These are phyloP conservation scores for Scolopax mira DNA, from an alignment of 2,113 vertebrate genomes.

Conservation along the genomic window DNA sequence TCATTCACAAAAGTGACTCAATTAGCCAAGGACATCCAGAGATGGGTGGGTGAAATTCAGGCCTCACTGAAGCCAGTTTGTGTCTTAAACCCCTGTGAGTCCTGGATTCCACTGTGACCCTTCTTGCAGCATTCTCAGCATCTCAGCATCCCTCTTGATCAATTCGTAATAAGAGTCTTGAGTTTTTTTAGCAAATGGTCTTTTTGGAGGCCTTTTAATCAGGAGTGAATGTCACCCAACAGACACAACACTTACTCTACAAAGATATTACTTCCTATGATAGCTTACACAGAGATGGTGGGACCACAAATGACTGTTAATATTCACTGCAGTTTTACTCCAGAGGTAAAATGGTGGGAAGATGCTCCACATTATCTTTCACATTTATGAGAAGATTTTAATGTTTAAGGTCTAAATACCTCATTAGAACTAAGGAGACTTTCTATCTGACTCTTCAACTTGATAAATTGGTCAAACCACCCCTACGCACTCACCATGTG, in stretches of 20 bases:
- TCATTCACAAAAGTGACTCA: not conserved
- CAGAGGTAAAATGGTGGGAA: conserved; percentile 14
- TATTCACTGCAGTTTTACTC: not conserved
- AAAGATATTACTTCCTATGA: not conserved
- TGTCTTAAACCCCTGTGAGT: not conserved
- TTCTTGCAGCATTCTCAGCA: not conserved
- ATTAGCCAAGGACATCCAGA: not conserved
- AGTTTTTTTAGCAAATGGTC: not conserved
- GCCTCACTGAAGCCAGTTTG: not conserved
- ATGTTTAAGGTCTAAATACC: not conserved
- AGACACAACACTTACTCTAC: not conserved
- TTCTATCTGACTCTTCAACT: conserved; percentile 35
- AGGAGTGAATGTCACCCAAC: not conserved
- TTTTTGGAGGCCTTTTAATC: not conserved
- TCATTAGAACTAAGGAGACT: not conserved
- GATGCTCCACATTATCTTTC: not conserved
- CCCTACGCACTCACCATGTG: not conserved
- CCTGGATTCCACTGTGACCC: not conserved
- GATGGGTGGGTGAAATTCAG: not conserved
- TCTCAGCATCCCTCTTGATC: not conserved
- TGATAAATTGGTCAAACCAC: conserved; percentile 44
- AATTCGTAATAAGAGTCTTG: not conserved
- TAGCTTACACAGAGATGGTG: not conserved
- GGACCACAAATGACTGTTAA: not conserved
- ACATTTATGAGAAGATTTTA: not conserved